Evolutionary conservation across 2,113 vertebrate species (phyloP), one percentile per base, ranked within the genome.

Genomic region (Melanotaenia duboulayi): DNA sequence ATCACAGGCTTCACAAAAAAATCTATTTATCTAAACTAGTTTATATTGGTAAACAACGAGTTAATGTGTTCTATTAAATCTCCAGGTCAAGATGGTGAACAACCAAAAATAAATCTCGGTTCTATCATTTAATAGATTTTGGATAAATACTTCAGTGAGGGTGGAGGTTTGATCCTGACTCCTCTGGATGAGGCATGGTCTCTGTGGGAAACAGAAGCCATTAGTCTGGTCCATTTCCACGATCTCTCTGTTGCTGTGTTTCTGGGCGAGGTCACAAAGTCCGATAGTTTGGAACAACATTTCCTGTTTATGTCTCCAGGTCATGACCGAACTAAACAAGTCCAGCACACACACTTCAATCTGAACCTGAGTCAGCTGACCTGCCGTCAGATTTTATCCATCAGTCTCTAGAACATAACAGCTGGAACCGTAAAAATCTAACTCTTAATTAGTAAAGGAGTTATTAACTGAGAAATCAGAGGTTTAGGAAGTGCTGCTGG

Each of bases 231-330:
- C 23, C 62, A 25, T 54, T 71, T 78, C 66, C 66, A 39, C 5
- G 3, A 4, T 11, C 9, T 49, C 2, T 24, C 20, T 68, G 42
- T 40, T 59, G 9, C 37, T 1, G 57, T 32, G 48, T 61, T 71
- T 57, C 51, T 80, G 69, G 65, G 62, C 7, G 28, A 49, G 73
- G 78, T 51, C 69, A 52, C 51, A 2, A 24, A 12, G 16, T 44
- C n/a, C 0, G 42, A 69, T 23, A 3, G n/a, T 75, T 87, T 80
- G 57, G 19, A 78, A 11, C 44, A 63, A 48, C 2, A 64, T 70
- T 82, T 86, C 87, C 82, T 89, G 84, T 84, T 89, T 83, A 74
- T 17, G 16, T 63, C 20, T 68, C 55, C 59, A 9, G 58, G 25
- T 71, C 23, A 2, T 19, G 4, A 68, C 25, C 20, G 17, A 16